Conservation (phyloP, 2,888 invertebrate genomes). For the Tetrapedia diversipes region DNA sequence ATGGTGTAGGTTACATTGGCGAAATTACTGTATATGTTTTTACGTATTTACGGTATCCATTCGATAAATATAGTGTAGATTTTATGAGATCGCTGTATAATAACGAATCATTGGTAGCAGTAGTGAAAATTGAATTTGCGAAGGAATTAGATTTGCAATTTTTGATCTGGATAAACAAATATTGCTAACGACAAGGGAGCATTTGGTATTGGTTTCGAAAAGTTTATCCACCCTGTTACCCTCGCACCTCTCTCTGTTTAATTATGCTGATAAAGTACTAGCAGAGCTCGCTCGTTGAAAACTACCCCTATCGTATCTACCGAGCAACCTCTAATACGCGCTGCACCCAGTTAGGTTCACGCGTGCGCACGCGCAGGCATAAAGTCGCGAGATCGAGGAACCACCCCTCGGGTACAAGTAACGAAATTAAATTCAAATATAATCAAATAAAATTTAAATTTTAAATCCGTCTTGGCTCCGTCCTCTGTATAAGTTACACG, state of each 20-base stretch:
- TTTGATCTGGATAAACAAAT: too few relatives aligned
- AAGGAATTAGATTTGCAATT: too few relatives aligned
- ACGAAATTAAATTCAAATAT: constrained; percentile 82
- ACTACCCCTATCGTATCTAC: constrained; percentile 41
- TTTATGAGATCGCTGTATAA: too few relatives aligned
- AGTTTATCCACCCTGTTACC: neutral
- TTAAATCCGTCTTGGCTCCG: constrained; percentile 78
- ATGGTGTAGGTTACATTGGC: too few relatives aligned
- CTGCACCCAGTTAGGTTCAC: constrained; percentile 12
- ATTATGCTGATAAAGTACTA: constrained; percentile 34
- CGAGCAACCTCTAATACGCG: constrained; percentile 32
- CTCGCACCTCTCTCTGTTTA: neutral
- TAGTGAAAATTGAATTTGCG: too few relatives aligned
- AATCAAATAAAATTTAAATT: constrained; percentile 83
- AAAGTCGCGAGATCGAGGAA: constrained; percentile 42
- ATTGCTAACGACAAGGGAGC: too few relatives aligned
- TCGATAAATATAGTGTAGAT: too few relatives aligned
- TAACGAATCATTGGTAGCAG: too few relatives aligned
- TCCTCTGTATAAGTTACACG: too few relatives aligned
- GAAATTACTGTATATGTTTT: too few relatives aligned
- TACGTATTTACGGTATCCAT: too few relatives aligned
- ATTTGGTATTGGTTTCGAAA: neutral
- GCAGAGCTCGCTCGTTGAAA: constrained; percentile 20
- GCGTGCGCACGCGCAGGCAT: neutral
- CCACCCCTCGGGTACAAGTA: constrained; percentile 67